Base-by-base conservation (phyloP, 2,888 invertebrate species). In the Heteromyza rotundicornis region DNA sequence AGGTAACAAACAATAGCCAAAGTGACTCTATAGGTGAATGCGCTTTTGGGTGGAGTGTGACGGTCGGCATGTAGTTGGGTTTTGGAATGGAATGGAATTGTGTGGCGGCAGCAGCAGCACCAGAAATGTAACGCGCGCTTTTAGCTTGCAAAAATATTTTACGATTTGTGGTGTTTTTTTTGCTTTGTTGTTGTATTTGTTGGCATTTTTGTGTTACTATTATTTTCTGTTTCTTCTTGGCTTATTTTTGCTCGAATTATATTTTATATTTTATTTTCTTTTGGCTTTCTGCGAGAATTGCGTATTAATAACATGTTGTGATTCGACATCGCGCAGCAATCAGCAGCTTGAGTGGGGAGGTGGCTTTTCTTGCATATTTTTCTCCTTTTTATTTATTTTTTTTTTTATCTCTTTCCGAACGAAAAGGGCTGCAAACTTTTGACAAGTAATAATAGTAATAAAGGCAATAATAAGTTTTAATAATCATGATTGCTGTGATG, bases 401-500 rank as follows among this genome's bases (percentile, higher is more conserved):
- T n/a, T n/a, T n/a, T n/a, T n/a, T n/a, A n/a, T n/a, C 63, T 65
- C 62, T 60, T 58, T 58, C 51, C 57, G 56, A 57, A 64, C 8
- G 8, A 40, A 40, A 40, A 40, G 40, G 40, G 40, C 40, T 47
- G 47, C 2, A 5, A 47, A 47, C 19, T 47, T 47, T 20, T 17
- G 47, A 47, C 20, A 17, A 69, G 71, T 74, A 74, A 74, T 74
- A 75, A 74, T 76, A 74, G 75, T 76, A 74, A 74, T 74, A 69
- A 74, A 52, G 72, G 63, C 73, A 74, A 75, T 75, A 74, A 74
- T 74, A 74, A 75, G 76, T 74, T 74, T 73, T 74, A 74, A 74
- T 74, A 76, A 76, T 76, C 73, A 76, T 69, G 75, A 76, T 73
- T 76, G n/a, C n/a, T n/a, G n/a, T n/a, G n/a, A n/a, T n/a, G n/a